These are phyloP conservation scores for Ictalurus punctatus DNA, from an alignment of 2,113 vertebrate species.

Conservation along the genomic window DNA sequence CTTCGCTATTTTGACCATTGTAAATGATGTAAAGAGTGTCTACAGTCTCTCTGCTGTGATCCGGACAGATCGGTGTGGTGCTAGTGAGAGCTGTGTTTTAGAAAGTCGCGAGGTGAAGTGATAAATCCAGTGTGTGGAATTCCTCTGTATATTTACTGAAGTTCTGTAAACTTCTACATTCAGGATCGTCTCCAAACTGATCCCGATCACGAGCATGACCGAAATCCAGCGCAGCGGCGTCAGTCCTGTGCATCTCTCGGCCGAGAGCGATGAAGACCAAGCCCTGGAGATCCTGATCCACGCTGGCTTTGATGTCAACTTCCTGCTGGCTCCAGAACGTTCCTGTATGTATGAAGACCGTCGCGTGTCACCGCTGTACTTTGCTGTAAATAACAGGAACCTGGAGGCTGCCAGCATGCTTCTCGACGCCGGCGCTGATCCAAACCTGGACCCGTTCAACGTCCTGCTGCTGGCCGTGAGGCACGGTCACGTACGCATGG, in stretches of 20 bases:
- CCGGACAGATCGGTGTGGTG: no score
- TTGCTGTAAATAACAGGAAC: conserved; percentile 25
- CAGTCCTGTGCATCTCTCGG: conserved; percentile 74
- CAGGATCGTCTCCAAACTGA: conserved; percentile 28
- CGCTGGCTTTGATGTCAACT: conserved; percentile 9
- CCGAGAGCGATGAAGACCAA: conserved; percentile 73
- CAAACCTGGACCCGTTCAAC: conserved; percentile 78
- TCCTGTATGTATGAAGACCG: conserved; percentile 38
- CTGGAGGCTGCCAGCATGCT: conserved; percentile 16
- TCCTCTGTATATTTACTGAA: neutral
- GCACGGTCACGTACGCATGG: conserved; percentile 74
- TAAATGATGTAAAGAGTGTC: no score
- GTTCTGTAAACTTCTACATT: neutral
- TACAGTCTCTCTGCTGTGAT: no score
- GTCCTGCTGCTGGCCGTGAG: conserved; percentile 81
- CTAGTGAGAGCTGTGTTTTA: no score
- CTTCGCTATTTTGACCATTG: no score
- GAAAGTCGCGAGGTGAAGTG: no score
- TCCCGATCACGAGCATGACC: neutral
- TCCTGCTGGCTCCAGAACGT: neutral
- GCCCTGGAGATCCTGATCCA: conserved; percentile 60
- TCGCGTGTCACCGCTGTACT: conserved; percentile 12
- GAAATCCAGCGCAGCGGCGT: conserved; percentile 5
- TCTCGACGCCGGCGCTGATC: conserved; percentile 59
- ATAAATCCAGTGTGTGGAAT: no score